Base-by-base conservation (phyloP, 2,113 vertebrate species). In the Cochlearius cochlearius region DNA sequence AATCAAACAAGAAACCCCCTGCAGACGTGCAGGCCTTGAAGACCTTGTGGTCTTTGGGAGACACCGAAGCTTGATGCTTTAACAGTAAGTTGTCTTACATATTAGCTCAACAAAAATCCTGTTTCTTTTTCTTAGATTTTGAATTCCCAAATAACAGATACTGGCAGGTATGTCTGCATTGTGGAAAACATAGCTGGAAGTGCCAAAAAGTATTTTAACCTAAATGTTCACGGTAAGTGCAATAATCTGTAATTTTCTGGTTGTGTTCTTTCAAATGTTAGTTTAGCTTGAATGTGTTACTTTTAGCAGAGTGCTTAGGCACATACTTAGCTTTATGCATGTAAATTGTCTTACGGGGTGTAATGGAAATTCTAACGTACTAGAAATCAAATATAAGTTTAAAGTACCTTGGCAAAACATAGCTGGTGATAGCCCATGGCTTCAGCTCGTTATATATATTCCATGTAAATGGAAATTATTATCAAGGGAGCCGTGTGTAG, bases 151-250 rank as follows among this genome's bases (percentile, higher is more conserved):
- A 98, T 99, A 62, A 98, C 98, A 66, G 99, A 99, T 89, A 99
- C 99, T 5, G 99, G 99, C 7, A 99, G 99, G 23, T 99, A 99
- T 5, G 68, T 98, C 90, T 99, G 99, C 88, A 53, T 98, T 72
- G 99, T 98, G 63, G 98, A 99, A 95, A 99, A 99, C 60, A 78
- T 97, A 71, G 99, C 99, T 32, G 99, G 99, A 93, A 99, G 98
- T 82, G 98, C 99, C 86, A 99, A 99, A 87, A 99, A 99, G 86
- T 98, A 98, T 50, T 99, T 99, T 92, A 99, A 99, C 94, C 98
- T 99, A 60, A 99, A 99, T 55, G 98, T 99, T 91, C 98, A 99
- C 2, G 98, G 99, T 99, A 96, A 98, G 99, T 94, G 12, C 60
- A 19, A 10, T 76, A 58, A 91, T 84, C 36, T n/a, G 10, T 55